Percentiles rank a stretch among this genome's conserved stretches.
phyloP scores from a whole-genome alignment of 2,888 invertebrate species.

The Chrysodeixis includens region DNA sequence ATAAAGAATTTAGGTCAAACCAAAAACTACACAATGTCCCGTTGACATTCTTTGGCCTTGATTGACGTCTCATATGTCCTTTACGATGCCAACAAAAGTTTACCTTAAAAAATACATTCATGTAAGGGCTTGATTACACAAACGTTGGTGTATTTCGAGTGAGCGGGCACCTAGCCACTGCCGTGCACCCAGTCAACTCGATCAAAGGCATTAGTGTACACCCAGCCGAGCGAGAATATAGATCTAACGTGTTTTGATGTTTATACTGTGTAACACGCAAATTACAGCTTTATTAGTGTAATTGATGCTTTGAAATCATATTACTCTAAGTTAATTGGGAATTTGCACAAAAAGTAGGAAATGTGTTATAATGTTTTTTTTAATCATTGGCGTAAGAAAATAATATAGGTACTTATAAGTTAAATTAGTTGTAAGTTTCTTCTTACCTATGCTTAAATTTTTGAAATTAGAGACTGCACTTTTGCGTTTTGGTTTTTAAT shows the following conservation, averaged over 20 bases:
- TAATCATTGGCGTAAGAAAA: no score
- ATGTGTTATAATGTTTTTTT: no score
- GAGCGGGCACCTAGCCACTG: slow-evolving; percentile 41
- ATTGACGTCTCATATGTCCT: no score
- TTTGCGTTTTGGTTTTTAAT: no score
- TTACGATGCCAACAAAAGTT: no score
- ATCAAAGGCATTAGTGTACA: slow-evolving; percentile 55
- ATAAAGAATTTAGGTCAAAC: no score
- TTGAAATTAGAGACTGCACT: no score
- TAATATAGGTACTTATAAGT: no score
- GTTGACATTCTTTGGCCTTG: slow-evolving; percentile 14
- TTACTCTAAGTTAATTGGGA: neutral
- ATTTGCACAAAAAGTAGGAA: no score
- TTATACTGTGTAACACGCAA: slow-evolving; percentile 27
- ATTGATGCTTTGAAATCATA: slow-evolving; percentile 35
- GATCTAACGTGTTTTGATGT: slow-evolving; percentile 55
- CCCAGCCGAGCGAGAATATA: slow-evolving; percentile 36
- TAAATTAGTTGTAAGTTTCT: no score
- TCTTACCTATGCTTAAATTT: no score
- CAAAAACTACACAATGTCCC: neutral
- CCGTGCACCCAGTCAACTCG: slow-evolving; percentile 50
- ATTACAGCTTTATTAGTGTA: slow-evolving; percentile 39
- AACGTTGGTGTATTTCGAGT: slow-evolving; percentile 40
- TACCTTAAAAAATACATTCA: slow-evolving; percentile 33
- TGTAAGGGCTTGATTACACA: slow-evolving; percentile 55